Percentiles rank a stretch among this genome's conserved stretches.
Conservation (phyloP, 2,113 vertebrate species). For the Picathartes gymnocephalus region DNA sequence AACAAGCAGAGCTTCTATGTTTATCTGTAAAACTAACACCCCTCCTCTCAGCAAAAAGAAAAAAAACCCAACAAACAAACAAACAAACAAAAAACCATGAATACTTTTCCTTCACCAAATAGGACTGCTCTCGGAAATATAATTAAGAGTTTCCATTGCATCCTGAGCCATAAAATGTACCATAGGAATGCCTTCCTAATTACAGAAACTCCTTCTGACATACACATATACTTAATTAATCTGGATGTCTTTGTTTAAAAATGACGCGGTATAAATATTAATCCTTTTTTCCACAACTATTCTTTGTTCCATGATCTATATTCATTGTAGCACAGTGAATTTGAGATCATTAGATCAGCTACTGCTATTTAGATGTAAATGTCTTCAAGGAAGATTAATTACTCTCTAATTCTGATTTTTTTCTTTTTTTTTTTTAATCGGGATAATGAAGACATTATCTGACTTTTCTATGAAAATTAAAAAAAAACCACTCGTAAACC, state of each 20-base stretch:
- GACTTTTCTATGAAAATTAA: background rate
- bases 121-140: background rate
- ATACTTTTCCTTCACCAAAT: background rate
- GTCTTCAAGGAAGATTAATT: constrained; percentile 51
- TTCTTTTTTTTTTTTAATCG: background rate
- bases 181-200: background rate
- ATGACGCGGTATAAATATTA: constrained; percentile 38
- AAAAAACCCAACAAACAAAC: background rate
- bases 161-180: background rate
- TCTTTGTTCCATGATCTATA: constrained; percentile 17
- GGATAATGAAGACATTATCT: constrained; percentile 23
- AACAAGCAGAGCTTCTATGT: background rate
- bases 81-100: background rate
- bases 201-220: background rate
- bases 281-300: background rate
- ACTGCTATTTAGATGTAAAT: constrained; percentile 61
- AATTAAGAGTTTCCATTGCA: background rate
- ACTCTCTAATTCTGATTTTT: background rate
- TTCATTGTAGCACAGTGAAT: background rate
- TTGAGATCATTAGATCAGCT: constrained; percentile 56
- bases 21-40: background rate
- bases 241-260: constrained; percentile 17
- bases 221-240: background rate
- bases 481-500: background rate
- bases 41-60: background rate